These are phyloP conservation scores for Formica aserva DNA, from an alignment of 2,888 invertebrate genomes.

Conservation along the genomic window DNA sequence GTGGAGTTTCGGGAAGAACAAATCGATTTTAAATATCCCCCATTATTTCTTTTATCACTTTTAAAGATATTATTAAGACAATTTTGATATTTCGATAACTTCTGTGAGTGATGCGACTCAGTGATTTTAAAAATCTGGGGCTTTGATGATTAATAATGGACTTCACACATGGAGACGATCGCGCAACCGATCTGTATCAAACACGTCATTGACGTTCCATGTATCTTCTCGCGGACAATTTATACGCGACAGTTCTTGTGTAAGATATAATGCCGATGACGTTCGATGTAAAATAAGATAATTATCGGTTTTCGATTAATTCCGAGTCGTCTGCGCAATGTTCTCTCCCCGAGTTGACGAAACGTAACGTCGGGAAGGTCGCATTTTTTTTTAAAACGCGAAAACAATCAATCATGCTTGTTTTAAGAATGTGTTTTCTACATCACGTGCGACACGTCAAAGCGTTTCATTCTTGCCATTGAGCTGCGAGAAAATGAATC, in stretches of 20 bases:
- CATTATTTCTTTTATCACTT: neutral
- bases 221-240: conserved; percentile 16
- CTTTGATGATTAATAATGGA: conserved; percentile 22
- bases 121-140: neutral
- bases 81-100: neutral
- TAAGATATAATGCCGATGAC: neutral
- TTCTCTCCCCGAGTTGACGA: neutral
- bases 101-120: neutral
- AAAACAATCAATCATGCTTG: neutral
- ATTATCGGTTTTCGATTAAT: conserved; percentile 35
- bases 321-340: neutral
- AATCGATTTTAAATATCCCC: neutral
- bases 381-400: neutral
- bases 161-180: conserved; percentile 3
- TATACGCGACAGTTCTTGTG: neutral
- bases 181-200: conserved; percentile 1
- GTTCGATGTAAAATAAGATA: conserved; percentile 7
- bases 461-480: conserved; percentile 46
- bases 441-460: conserved; percentile 12
- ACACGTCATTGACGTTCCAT: neutral
- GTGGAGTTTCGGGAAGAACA: neutral
- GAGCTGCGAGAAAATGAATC: conserved; percentile 61
- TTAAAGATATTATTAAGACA: neutral
- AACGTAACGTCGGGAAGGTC: neutral
- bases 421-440: conserved; percentile 12